Evolutionary conservation across 2,113 vertebrate species (phyloP).

Genomic region (Vidua macroura): DNA sequence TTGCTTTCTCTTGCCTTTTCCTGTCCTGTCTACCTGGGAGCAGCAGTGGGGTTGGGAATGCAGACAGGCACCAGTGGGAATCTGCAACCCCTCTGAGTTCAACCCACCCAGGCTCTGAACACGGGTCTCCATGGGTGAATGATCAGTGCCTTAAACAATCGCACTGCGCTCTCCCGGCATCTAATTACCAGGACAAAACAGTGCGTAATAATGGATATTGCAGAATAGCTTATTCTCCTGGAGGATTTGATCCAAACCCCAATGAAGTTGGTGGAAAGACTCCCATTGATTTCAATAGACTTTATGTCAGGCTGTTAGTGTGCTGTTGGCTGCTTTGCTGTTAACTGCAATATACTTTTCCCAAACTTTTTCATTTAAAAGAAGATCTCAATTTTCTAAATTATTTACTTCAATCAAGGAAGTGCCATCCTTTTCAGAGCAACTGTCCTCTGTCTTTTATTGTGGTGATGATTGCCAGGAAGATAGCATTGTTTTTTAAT

Average conservation of each 20-base stretch:
- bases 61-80: slow-evolving; percentile 4
- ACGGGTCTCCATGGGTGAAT: slow-evolving; percentile 48
- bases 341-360: neutral
- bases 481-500: neutral
- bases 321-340: neutral
- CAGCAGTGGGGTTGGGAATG: neutral
- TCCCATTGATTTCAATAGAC: slow-evolving; percentile 58
- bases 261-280: slow-evolving; percentile 57
- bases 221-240: slow-evolving; percentile 58
- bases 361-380: neutral
- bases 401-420: neutral
- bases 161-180: neutral
- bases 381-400: neutral
- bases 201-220: slow-evolving; percentile 33
- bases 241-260: slow-evolving; percentile 47
- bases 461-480: neutral
- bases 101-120: slow-evolving; percentile 20
- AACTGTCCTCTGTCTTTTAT: neutral
- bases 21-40: neutral
- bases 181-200: slow-evolving; percentile 65
- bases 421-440: neutral
- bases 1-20: neutral
- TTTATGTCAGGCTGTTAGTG: neutral
- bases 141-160: slow-evolving; percentile 50
- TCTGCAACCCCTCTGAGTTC: neutral